Evolutionary conservation across 2,797 vertebrate species (phyloP).

Genomic region (Denticeps clupeoides): DNA sequence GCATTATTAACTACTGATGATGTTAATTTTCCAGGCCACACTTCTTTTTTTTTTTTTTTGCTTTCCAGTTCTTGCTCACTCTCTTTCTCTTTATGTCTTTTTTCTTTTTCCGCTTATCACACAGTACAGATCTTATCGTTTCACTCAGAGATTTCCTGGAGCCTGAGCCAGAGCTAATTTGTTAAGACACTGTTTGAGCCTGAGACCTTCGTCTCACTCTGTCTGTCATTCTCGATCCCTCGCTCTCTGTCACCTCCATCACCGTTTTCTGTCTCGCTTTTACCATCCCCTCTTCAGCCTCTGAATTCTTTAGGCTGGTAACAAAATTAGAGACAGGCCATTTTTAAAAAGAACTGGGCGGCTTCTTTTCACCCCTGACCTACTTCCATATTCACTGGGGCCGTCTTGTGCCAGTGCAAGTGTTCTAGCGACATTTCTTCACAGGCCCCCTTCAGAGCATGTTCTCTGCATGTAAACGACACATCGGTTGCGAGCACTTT

Average conservation of each 20-base stretch:
- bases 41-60: not conserved
- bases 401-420: too few relatives aligned
- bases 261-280: not conserved
- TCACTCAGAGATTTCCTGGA: not conserved
- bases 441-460: too few relatives aligned
- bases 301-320: not conserved
- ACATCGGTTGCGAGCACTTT: not conserved
- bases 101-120: not conserved
- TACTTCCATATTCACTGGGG: too few relatives aligned
- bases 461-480: not conserved
- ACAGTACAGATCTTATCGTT: not conserved
- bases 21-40: constrained; percentile 6
- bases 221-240: not conserved
- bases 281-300: not conserved
- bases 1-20: constrained; percentile 3
- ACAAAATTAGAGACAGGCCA: not conserved
- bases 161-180: not conserved
- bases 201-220: not conserved
- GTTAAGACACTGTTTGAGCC: not conserved
- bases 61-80: not conserved
- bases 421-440: too few relatives aligned
- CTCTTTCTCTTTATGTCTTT: not conserved
- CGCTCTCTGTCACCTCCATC: not conserved
- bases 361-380: not conserved
- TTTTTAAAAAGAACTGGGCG: not conserved